Conservation (phyloP, 2,888 invertebrate species). For the Sicus ferrugineus region DNA sequence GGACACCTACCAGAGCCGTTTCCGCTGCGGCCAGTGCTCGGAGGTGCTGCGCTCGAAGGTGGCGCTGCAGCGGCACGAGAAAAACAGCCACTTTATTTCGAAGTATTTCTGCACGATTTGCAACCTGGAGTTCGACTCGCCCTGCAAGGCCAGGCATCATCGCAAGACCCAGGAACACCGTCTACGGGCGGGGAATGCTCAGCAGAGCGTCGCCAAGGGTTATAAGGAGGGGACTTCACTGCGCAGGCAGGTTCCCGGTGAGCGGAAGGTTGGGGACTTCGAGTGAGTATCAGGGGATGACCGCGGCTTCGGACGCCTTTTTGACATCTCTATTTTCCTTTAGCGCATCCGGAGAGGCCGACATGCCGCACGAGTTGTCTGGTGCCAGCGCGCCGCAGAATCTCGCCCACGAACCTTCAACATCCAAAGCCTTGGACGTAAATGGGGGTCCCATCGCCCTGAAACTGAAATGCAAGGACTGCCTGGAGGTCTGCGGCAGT, state of each 20-base stretch:
- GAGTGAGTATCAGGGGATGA: constrained; percentile 38
- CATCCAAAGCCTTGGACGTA: neutral
- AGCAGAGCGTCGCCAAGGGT: constrained; percentile 55
- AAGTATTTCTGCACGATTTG: constrained; percentile 77
- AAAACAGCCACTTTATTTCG: constrained; percentile 69
- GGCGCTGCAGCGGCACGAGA: constrained; percentile 74
- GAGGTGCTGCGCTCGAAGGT: constrained; percentile 70
- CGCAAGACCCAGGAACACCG: constrained; percentile 73
- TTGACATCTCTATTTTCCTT: neutral
- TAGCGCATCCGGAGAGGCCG: constrained; percentile 43
- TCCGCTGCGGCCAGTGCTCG: constrained; percentile 70
- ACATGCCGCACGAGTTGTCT: constrained; percentile 51
- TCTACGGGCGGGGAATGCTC: constrained; percentile 67
- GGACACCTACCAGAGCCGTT: constrained; percentile 73
- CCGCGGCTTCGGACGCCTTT: neutral
- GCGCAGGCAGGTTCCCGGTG: neutral
- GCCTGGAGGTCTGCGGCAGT: constrained; percentile 55
- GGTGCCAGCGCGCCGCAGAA: constrained; percentile 33
- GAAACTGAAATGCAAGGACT: constrained; percentile 37
- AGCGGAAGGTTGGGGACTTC: constrained; percentile 39
- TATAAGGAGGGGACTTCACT: constrained; percentile 1
- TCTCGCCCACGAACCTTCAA: neutral
- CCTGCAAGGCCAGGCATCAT: constrained; percentile 72
- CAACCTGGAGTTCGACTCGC: constrained; percentile 69
- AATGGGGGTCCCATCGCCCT: neutral